Percentiles rank a stretch among this genome's conserved stretches.
Evolutionary conservation across 2,888 invertebrate genomes (phyloP).

Genomic region (Perithous albicinctus): DNA sequence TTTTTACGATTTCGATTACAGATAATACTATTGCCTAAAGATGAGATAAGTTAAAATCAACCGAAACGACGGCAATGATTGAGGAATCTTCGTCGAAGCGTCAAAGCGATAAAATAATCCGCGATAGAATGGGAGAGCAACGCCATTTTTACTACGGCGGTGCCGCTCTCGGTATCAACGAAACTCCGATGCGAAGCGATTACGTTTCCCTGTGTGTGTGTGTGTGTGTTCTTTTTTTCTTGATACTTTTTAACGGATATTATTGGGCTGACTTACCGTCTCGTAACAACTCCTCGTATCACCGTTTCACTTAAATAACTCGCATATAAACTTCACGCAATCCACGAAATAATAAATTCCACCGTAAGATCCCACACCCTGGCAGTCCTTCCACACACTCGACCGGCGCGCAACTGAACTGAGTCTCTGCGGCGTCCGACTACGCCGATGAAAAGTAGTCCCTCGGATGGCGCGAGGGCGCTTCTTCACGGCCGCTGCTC

Average conservation of each 20-base stretch:
- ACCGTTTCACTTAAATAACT: constrained; percentile 77
- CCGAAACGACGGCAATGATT: background rate
- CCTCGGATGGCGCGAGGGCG: constrained; percentile 63
- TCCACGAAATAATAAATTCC: constrained; percentile 66
- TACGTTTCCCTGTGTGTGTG: too few relatives aligned
- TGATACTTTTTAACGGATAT: too few relatives aligned
- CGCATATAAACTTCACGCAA: constrained; percentile 77
- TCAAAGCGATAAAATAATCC: constrained; percentile 14
- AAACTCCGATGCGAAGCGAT: constrained; percentile 51
- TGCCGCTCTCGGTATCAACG: constrained; percentile 70
- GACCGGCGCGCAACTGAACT: constrained; percentile 83
- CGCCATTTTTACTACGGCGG: constrained; percentile 81
- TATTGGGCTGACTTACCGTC: constrained; percentile 77
- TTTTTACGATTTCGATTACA: background rate
- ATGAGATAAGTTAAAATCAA: background rate
- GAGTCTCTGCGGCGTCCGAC: constrained; percentile 73
- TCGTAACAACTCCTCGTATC: constrained; percentile 76
- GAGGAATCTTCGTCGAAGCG: constrained; percentile 4
- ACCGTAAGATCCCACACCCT: constrained; percentile 69
- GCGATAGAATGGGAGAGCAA: constrained; percentile 54
- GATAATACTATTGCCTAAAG: background rate
- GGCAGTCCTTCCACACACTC: constrained; percentile 79
- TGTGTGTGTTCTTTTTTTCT: too few relatives aligned
- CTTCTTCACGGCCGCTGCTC: constrained; percentile 2
- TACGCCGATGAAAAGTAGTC: constrained; percentile 79